phyloP scores from a whole-genome alignment of 2,113 vertebrate genomes.

The Aldabrachelys gigantea region DNA sequence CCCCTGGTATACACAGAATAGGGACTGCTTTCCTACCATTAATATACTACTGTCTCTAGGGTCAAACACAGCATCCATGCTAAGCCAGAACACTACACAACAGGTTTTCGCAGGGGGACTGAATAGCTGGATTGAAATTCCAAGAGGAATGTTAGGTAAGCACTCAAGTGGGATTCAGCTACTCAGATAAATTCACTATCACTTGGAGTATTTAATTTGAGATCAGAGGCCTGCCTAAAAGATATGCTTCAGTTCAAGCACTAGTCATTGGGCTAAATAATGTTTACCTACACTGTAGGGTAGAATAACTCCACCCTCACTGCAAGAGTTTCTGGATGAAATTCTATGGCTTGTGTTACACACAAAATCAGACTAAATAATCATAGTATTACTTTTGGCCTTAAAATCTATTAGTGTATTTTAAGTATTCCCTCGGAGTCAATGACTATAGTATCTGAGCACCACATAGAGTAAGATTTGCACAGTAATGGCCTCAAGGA shows the following conservation, averaged over 20 bases:
- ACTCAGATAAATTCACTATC: background rate
- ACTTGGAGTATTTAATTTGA: fast-evolving
- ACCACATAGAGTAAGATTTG: background rate
- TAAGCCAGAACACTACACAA: background rate
- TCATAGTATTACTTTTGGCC: background rate
- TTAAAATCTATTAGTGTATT: constrained; percentile 50
- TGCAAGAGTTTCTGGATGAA: background rate
- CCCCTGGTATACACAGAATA: background rate
- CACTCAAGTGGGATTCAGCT: background rate
- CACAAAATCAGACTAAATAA: constrained; percentile 16
- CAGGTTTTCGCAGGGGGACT: background rate
- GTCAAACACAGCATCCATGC: fast-evolving
- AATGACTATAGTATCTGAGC: constrained; percentile 39
- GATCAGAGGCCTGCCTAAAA: background rate
- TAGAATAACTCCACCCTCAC: background rate
- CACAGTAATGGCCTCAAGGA: background rate
- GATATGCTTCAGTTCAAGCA: background rate
- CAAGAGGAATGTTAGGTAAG: background rate
- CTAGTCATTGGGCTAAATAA: background rate
- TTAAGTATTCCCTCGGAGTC: constrained; percentile 38
- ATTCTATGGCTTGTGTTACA: background rate
- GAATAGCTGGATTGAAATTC: background rate
- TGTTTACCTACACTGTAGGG: background rate
- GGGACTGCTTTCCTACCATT: background rate
- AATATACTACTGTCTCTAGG: background rate